phyloP scores from a whole-genome alignment of 2,888 invertebrate species.

The Campoletis raptor region DNA sequence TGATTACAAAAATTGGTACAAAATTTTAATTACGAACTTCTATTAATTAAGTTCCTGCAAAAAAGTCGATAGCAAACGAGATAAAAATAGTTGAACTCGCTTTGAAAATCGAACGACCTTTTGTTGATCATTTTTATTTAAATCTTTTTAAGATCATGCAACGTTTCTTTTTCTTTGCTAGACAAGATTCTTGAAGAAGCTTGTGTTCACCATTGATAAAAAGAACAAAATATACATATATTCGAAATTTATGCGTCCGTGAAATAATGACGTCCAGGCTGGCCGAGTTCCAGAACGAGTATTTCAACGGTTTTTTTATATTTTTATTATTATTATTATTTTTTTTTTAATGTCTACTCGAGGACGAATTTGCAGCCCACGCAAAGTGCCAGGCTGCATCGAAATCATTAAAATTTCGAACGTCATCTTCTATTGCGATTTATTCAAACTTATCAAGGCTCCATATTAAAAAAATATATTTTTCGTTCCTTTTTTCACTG shows the following conservation, averaged over 20 bases:
- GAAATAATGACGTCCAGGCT: constrained; percentile 38
- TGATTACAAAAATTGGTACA: neutral
- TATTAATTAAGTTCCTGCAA: neutral
- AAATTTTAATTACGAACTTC: neutral
- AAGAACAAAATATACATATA: neutral
- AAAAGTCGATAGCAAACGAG: neutral
- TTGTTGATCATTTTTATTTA: neutral
- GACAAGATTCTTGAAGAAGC: neutral
- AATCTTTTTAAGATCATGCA: neutral
- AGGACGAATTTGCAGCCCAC: constrained; percentile 28
- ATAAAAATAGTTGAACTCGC: neutral
- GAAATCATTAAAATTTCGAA: constrained; percentile 18
- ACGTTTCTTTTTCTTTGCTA: neutral
- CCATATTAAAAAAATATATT: neutral
- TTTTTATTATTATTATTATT: no score
- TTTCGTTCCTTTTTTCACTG: neutral
- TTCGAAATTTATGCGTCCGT: constrained; percentile 8
- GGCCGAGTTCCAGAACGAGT: constrained; percentile 43
- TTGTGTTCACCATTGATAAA: neutral
- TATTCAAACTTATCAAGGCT: neutral
- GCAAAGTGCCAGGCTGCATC: constrained; percentile 4
- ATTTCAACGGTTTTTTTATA: constrained; percentile 34
- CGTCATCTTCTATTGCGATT: neutral
- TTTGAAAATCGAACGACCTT: neutral
- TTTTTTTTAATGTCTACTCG: neutral